Evolutionary conservation across 2,888 invertebrate species (phyloP).

Genomic region (Philonicus albiceps): DNA sequence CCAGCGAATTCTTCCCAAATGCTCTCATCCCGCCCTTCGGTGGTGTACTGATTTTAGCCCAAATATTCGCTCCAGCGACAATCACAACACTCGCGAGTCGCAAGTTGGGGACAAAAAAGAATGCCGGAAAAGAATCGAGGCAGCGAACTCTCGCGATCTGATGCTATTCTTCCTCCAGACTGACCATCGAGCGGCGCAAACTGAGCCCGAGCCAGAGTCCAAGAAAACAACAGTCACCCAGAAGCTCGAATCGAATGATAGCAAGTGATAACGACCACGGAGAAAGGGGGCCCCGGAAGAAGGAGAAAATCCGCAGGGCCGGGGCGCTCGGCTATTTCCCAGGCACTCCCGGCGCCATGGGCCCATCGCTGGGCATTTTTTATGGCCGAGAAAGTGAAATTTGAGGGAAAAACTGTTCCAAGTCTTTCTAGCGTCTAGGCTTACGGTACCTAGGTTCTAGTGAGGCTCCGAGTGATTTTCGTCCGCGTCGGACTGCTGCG

Average conservation of each 20-base stretch:
- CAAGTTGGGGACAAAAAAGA: neutral
- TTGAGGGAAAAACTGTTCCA: neutral
- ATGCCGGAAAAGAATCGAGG: neutral
- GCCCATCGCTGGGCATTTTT: neutral
- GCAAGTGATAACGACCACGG: neutral
- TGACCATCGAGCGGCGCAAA: neutral
- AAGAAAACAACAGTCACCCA: constrained; percentile 14
- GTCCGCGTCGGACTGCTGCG: neutral
- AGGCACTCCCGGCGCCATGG: neutral
- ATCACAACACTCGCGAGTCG: neutral
- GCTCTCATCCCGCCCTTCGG: neutral
- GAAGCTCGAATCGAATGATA: neutral
- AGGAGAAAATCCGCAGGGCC: neutral
- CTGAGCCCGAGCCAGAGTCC: neutral
- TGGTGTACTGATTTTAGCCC: neutral
- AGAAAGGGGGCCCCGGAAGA: neutral
- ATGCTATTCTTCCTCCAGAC: constrained; percentile 16
- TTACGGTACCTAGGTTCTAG: neutral
- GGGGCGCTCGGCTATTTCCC: neutral
- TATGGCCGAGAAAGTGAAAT: constrained; percentile 29
- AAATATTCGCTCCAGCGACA: neutral
- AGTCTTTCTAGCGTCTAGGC: neutral
- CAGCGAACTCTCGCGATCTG: neutral
- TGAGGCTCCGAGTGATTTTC: neutral
- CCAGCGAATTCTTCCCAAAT: constrained; percentile 1